phyloP scores from a whole-genome alignment of 2,113 vertebrate species.

The Sceloporus tristichus region DNA sequence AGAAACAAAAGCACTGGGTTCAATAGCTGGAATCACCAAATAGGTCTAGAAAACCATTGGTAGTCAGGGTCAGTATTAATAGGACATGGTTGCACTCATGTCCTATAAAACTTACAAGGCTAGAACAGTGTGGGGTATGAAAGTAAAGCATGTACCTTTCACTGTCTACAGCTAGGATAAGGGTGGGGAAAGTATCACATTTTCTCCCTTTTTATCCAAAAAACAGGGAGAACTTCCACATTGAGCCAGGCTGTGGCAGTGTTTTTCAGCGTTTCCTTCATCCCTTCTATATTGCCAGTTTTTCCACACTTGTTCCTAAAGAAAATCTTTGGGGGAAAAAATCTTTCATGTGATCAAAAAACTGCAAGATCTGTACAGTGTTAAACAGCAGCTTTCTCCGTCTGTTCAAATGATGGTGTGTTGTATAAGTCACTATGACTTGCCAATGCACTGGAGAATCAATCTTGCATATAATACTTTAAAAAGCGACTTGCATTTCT shows the following conservation, averaged over 20 bases:
- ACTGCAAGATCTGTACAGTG: neutral
- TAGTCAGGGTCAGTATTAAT: too few species aligned
- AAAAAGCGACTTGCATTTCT: slow-evolving; percentile 33
- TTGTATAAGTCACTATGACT: slow-evolving; percentile 40
- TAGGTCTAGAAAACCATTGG: neutral
- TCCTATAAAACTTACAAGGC: neutral
- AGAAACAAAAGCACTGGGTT: neutral
- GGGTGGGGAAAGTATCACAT: neutral
- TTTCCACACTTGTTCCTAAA: slow-evolving; percentile 11
- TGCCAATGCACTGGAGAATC: slow-evolving; percentile 32
- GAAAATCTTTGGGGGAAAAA: slow-evolving; percentile 42
- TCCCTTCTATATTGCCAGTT: neutral
- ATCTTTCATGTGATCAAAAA: neutral
- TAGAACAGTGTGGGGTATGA: neutral
- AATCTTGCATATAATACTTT: slow-evolving; percentile 33
- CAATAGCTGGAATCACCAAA: neutral
- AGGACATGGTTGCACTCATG: neutral
- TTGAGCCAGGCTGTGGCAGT: slow-evolving; percentile 69
- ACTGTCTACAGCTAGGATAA: neutral
- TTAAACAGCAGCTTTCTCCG: neutral
- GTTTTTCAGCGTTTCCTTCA: slow-evolving; percentile 67
- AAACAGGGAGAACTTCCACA: slow-evolving; percentile 59
- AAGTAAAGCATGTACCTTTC: neutral
- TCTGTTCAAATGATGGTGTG: neutral
- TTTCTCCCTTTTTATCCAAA: neutral